A percentile compares a stretch with the other conserved stretches of the same genome.
These are phyloP conservation scores for Bufotes viridis DNA, from an alignment of 2,797 vertebrate species.

Conservation along the genomic window DNA sequence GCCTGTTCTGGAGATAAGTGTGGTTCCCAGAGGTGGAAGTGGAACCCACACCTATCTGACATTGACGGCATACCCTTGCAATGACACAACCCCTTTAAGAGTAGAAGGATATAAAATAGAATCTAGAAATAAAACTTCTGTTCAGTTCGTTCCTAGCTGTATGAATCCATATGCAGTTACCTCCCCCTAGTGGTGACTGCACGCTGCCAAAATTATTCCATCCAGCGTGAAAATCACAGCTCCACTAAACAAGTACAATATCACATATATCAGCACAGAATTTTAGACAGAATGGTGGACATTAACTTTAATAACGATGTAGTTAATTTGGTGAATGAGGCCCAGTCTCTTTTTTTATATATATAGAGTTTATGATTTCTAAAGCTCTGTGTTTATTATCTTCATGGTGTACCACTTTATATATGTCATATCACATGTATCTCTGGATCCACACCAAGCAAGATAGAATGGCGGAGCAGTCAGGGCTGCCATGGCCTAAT, in stretches of 20 bases:
- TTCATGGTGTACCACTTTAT: not conserved
- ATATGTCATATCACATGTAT: not conserved
- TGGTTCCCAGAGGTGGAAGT: too few species aligned
- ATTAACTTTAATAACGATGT: too few species aligned
- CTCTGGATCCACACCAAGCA: not conserved
- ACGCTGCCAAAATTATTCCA: not conserved
- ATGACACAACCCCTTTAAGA: too few species aligned
- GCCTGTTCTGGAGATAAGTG: too few species aligned
- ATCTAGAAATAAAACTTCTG: not conserved
- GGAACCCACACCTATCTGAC: too few species aligned
- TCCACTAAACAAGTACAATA: too few species aligned
- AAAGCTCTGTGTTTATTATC: not conserved
- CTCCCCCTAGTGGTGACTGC: not conserved
- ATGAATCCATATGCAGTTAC: not conserved
- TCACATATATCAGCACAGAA: too few species aligned
- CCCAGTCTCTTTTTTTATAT: not conserved
- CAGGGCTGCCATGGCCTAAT: not conserved
- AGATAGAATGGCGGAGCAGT: not conserved
- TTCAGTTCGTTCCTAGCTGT: not conserved
- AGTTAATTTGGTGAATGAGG: too few species aligned
- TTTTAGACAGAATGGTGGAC: too few species aligned
- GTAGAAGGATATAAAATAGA: too few species aligned
- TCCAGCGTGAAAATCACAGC: not conserved
- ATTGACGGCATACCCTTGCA: too few species aligned
- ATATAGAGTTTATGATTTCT: not conserved